phyloP scores from a whole-genome alignment of 2,113 vertebrate species.

The Varanus salvator region DNA sequence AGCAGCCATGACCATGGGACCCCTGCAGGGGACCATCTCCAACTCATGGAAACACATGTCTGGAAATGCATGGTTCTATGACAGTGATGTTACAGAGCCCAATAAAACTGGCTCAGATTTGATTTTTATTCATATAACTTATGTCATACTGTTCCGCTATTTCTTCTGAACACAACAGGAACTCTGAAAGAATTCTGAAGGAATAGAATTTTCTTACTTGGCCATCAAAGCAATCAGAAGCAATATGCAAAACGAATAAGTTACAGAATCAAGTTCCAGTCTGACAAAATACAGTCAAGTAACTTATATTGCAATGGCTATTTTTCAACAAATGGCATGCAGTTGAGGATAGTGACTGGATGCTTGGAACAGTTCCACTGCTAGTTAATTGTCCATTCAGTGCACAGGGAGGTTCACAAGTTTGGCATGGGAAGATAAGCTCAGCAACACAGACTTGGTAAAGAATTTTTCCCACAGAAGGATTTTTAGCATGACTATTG shows the following conservation, averaged over 20 bases:
- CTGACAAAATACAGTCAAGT: background rate
- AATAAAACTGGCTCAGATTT: background rate
- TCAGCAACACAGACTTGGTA: background rate
- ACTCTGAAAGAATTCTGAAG: background rate
- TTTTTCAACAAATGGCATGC: background rate
- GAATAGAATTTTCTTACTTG: background rate
- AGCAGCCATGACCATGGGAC: too few species aligned
- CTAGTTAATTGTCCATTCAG: too few species aligned
- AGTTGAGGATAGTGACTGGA: background rate
- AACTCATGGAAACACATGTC: background rate
- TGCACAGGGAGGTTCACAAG: background rate
- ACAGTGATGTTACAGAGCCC: background rate
- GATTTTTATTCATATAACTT: too few species aligned
- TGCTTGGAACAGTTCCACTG: background rate
- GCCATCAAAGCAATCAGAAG: background rate
- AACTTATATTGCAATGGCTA: background rate
- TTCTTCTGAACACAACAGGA: background rate
- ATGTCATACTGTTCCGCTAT: too few species aligned
- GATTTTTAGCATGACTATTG: background rate
- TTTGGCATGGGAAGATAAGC: background rate
- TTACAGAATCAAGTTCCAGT: background rate
- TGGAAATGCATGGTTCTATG: background rate
- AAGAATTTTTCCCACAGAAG: background rate
- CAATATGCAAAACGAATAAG: background rate
- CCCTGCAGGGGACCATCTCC: too few species aligned